These are phyloP conservation scores for Eueremaeus valkanovi DNA, from an alignment of 2,888 invertebrate species.

Conservation along the genomic window DNA sequence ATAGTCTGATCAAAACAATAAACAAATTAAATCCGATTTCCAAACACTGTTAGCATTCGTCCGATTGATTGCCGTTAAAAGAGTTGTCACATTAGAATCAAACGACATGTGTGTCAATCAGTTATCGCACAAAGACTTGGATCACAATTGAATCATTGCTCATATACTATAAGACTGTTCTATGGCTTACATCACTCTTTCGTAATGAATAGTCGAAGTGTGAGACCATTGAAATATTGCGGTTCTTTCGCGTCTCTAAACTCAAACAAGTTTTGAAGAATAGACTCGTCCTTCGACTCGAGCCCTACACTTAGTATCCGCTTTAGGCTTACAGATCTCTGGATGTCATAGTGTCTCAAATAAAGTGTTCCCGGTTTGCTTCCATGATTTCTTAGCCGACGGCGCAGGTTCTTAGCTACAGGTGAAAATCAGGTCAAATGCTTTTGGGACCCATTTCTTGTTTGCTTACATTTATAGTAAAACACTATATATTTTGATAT, in stretches of 20 bases:
- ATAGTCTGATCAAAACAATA: background rate
- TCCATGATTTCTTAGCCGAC: slow-evolving; percentile 7
- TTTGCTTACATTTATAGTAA: slow-evolving; percentile 3
- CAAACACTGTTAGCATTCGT: too few species aligned
- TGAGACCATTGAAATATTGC: slow-evolving; percentile 4
- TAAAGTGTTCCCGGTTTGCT: slow-evolving; percentile 27
- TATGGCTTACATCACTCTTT: too few species aligned
- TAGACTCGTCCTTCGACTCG: background rate
- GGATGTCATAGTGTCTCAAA: slow-evolving; percentile 1
- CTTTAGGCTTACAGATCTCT: background rate
- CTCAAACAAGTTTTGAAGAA: background rate
- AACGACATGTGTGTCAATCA: slow-evolving; percentile 10
- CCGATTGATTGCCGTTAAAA: too few species aligned
- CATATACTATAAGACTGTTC: background rate
- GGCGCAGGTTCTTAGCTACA: slow-evolving; percentile 4
- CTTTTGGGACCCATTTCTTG: slow-evolving; percentile 6
- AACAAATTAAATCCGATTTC: background rate
- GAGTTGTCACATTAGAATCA: background rate
- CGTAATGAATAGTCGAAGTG: background rate
- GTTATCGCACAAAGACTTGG: background rate
- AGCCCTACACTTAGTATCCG: slow-evolving; percentile 1
- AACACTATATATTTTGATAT: background rate
- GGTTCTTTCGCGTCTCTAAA: slow-evolving; percentile 7
- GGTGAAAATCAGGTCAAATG: slow-evolving; percentile 13
- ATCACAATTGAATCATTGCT: slow-evolving; percentile 2